Evolutionary conservation across 1,140 invertebrate species (phyloP).

Genomic region (Acyrthosiphon pisum): DNA sequence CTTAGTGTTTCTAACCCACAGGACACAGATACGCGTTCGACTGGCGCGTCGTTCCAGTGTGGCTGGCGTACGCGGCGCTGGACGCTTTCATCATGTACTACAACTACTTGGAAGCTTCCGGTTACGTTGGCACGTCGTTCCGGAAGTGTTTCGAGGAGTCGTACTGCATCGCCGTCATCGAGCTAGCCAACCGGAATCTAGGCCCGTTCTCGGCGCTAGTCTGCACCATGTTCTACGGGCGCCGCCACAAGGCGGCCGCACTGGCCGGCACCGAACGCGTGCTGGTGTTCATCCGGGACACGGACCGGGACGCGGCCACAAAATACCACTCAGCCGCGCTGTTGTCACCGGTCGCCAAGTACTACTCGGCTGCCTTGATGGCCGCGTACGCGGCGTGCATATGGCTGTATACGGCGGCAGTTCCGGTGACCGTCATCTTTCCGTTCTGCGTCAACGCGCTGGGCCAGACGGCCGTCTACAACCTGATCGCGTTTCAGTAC

Average conservation of each 20-base stretch:
- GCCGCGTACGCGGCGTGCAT: not conserved
- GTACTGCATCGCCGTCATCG: constrained; percentile 31
- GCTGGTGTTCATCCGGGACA: constrained; percentile 21
- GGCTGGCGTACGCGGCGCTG: not conserved
- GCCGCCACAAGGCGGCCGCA: not conserved
- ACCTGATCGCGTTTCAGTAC: not conserved
- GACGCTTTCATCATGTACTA: not conserved
- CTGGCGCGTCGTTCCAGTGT: not conserved
- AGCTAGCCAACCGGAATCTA: constrained; percentile 27
- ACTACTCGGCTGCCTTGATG: not conserved
- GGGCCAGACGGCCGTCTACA: not conserved
- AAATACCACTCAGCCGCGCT: not conserved
- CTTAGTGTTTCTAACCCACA: not conserved
- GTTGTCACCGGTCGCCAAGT: not conserved
- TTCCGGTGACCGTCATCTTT: not conserved
- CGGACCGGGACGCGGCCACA: not conserved
- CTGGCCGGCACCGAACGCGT: constrained; percentile 30
- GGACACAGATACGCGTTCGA: constrained; percentile 22
- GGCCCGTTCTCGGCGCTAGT: not conserved
- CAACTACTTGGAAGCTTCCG: constrained; percentile 1
- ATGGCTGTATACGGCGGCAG: not conserved
- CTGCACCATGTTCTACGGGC: constrained; percentile 2
- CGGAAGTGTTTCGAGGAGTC: constrained; percentile 31
- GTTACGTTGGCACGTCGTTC: constrained; percentile 5
- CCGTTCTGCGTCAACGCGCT: not conserved